These are phyloP conservation scores for Melanostoma scalare DNA, from an alignment of 2,888 invertebrate species.

Conservation along the genomic window DNA sequence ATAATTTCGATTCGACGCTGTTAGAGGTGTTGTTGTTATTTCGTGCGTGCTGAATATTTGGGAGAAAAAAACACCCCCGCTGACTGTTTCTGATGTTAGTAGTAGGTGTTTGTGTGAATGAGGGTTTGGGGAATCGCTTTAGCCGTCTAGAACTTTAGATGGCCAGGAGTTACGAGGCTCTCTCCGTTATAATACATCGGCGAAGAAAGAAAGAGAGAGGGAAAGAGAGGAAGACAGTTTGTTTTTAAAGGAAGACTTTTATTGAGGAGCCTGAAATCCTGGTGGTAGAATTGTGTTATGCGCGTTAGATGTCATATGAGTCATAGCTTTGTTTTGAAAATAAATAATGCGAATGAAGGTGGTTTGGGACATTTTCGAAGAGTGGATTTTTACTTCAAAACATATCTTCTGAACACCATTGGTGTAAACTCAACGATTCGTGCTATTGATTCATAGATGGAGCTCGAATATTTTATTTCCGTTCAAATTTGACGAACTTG, in stretches of 20 bases:
- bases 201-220: not conserved
- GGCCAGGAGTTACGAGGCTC: too few species aligned
- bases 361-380: not conserved
- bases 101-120: not conserved
- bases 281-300: constrained; percentile 41
- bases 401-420: not conserved
- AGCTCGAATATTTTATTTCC: too few species aligned
- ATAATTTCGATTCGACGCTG: constrained; percentile 70
- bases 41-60: constrained; percentile 32
- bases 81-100: not conserved
- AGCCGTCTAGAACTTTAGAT: too few species aligned
- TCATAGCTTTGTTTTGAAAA: constrained; percentile 48
- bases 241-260: constrained; percentile 42
- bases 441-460: too few species aligned
- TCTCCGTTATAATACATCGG: too few species aligned
- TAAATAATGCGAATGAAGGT: constrained; percentile 1
- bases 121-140: too few species aligned
- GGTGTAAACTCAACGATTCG: too few species aligned
- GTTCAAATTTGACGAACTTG: too few species aligned
- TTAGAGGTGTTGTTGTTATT: constrained; percentile 66
- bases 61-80: constrained; percentile 1
- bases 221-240: constrained; percentile 50
- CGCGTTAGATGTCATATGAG: constrained; percentile 47
- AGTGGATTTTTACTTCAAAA: constrained; percentile 12
- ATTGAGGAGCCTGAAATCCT: constrained; percentile 43